Conservation (phyloP, 1,140 invertebrate genomes). For the Ganaspis sp. region DNA sequence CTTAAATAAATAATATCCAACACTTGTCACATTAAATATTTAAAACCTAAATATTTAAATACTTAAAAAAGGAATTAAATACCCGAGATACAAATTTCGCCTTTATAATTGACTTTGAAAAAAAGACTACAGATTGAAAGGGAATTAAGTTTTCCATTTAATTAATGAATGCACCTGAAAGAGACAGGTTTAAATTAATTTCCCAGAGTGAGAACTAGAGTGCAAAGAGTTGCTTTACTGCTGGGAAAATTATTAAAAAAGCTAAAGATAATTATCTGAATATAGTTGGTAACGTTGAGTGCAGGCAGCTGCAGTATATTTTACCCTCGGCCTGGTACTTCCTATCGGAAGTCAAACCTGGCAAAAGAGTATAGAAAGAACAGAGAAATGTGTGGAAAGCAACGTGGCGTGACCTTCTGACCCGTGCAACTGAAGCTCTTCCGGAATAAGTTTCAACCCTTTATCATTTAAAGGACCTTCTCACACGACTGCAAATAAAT, state of each 20-base stretch:
- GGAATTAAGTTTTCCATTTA: not conserved
- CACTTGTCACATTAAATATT: too few species aligned
- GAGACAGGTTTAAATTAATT: not conserved
- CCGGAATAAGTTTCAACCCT: conserved; percentile 39
- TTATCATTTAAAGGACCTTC: conserved; percentile 26
- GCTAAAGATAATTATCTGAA: conserved; percentile 15
- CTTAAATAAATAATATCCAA: too few species aligned
- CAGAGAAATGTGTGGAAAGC: conserved; percentile 43
- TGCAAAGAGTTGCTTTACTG: not conserved
- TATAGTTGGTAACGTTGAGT: conserved; percentile 5
- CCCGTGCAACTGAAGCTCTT: conserved; percentile 41
- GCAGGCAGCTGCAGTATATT: conserved; percentile 18
- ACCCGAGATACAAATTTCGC: too few species aligned
- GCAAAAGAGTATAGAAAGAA: conserved; percentile 37
- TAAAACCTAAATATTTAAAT: too few species aligned
- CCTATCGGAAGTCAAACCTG: conserved; percentile 39
- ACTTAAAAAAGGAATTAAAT: too few species aligned
- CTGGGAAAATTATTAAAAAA: conserved; percentile 10
- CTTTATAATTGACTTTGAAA: too few species aligned
- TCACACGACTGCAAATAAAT: not conserved
- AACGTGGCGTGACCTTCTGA: conserved; percentile 42
- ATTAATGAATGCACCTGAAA: not conserved
- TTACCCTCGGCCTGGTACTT: conserved; percentile 19
- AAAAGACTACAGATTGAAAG: too few species aligned
- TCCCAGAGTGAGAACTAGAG: not conserved